Base-by-base conservation (phyloP, 2,113 vertebrate species). In the Pelobates fuscus region DNA sequence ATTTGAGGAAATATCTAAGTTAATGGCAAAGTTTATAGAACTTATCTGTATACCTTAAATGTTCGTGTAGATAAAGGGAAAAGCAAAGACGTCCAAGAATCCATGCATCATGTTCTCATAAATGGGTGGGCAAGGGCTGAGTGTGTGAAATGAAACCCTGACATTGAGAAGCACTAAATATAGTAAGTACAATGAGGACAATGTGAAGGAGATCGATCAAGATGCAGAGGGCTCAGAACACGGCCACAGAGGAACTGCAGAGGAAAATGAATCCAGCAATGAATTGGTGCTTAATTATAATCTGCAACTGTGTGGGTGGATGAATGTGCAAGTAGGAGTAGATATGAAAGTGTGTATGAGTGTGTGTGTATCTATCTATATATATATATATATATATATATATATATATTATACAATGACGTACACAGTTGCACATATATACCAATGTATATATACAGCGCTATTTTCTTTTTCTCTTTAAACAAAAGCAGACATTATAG, bases 131-230 rank as follows among this genome's bases (percentile, higher is more conserved):
- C 37, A 23, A 49, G 8, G 65, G 64, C 72, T 60, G 54, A 76
- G 72, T 44, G 71, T 41, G 54, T 49, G 72, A 67, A 76, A 76
- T 67, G 54, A 67, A 67, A 76, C 67, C 72, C 65, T 76, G 72
- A 67, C 64, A 76, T 67, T 76, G 72, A 67, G 60, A 59, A 49
- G 55, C 20, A 67, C 72, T 76, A 76, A 60, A 76, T 76, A 76
- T 76, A 76, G 72, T 67, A 67, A 67, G 72, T 61, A 67, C 64
- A 76, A 61, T 76, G 72, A 63, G 43, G 72, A 29, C 64, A 67
- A 76, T 23, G 46, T 25, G 21, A 43, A 66, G 17, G 27, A 58
- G 72, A 76, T 76, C 64, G 72, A 76, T 76, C 30, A 58, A 67
- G 43, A 61, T 49, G 72, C 72, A 60, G 58, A 32, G 64, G 65